Conservation (phyloP, 2,113 vertebrate genomes). For the Butorides virescens region DNA sequence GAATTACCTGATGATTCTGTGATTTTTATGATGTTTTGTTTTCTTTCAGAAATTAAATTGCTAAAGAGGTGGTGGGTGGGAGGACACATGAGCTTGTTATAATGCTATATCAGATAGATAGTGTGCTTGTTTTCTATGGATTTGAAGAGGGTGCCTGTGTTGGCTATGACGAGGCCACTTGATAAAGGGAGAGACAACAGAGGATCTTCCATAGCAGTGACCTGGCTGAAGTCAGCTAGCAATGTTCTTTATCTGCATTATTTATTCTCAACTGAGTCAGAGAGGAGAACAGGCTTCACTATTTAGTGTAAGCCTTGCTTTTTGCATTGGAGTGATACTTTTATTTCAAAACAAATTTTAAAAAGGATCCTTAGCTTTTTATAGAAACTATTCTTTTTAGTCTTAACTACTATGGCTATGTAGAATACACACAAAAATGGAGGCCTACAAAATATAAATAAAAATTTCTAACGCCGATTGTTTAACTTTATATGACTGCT, state of each 20-base stretch:
- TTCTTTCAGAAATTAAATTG: neutral
- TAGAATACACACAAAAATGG: neutral
- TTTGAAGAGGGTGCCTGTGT: neutral
- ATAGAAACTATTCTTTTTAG: neutral
- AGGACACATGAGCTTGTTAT: neutral
- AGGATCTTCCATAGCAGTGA: neutral
- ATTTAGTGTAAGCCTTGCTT: neutral
- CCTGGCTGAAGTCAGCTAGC: neutral
- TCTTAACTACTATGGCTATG: neutral
- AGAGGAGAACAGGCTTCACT: neutral
- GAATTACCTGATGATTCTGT: neutral
- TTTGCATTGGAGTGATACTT: neutral
- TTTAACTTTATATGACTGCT: constrained; percentile 12
- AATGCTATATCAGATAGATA: neutral
- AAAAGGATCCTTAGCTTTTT: neutral
- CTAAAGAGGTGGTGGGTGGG: neutral
- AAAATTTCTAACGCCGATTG: neutral
- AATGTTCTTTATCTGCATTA: neutral
- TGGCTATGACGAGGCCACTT: neutral
- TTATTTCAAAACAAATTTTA: neutral
- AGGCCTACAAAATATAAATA: constrained; percentile 9
- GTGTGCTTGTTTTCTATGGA: neutral
- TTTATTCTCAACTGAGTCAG: neutral
- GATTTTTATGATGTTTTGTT: neutral
- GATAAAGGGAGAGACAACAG: neutral